Evolutionary conservation across 2,113 vertebrate genomes (phyloP), one percentile per base, ranked within the genome.

Genomic region (Lates calcarifer): DNA sequence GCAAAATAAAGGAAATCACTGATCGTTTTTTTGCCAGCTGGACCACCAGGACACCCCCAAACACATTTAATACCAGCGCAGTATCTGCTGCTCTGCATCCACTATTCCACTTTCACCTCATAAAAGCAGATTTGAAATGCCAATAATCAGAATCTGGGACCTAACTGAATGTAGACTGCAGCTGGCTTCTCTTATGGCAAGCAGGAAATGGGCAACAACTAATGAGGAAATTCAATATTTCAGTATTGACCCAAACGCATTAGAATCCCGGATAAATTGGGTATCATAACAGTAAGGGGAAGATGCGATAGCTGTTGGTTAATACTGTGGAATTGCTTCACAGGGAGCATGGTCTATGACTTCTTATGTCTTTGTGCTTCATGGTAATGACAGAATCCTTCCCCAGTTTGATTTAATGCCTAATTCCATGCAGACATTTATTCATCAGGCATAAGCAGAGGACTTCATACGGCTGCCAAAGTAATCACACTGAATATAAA

Each of bases 401-500:
- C n/a, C 60, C 62, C 35, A 17, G 28, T 79, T 81, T 82, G 75
- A 87, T 88, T 90, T 82, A 83, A 92, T 77, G 57, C 74, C 81
- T 76, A 67, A 87, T 74, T 89, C 77, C 60, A 88, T 47, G 64
- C 67, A 86, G 89, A 80, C 71, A 87, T 74, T 83, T 84, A 86
- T 85, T 91, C 85, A 89, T 88, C 85, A 81, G 61, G 65, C 81
- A 80, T 49, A 45, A 78, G 78, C 82, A 61, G 70, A 56, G 33
- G 82, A 79, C 79, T 88, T 90, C 78, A 89, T 56, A 83, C 74
- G 84, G 85, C 87, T 90, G 82, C 84, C 89, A 89, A 83, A 90
- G 82, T 88, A 93, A 93, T 92, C 87, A 89, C 66, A 65, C 53
- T 26, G 77, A 81, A 77, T 57, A 90, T 81, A 88, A 93, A 93